Base-by-base conservation (phyloP, 2,888 invertebrate species). In the Drosophila suboccidentalis region DNA sequence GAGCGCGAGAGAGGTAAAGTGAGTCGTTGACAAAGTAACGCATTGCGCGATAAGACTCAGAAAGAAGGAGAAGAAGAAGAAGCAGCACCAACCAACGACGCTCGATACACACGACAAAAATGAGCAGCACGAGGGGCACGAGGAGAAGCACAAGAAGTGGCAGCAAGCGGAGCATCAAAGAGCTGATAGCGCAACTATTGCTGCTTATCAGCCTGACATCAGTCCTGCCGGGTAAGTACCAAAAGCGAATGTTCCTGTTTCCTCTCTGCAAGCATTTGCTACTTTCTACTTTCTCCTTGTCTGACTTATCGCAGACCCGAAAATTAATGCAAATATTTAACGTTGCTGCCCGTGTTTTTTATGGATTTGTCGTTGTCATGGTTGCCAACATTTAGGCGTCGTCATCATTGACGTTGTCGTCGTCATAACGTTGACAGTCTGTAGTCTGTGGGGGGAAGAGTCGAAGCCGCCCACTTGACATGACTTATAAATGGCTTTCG, bases 221-320 rank as follows among this genome's bases (percentile, higher is more conserved):
- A 61, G 60, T 73, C 80, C 90, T 91, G 76, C 81, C 89, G 86
- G 90, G 90, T 91, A 91, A 91, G 90, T 91, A 73, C 75, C 76
- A 67, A 46, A 41, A 41, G 62, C 65, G 64, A 76, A 71, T 50
- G 49, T 65, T 57, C 61, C 51, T 62, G 62, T 65, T 70, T 73
- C 73, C 73, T 68, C 63, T 70, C 39, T n/a, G 36, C 46, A 5
- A 26, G 26, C 5, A 26, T 26, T 22, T 13, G n/a, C 13, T 4
- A 29, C 49, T 39, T 62, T 59, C 38, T n/a, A 46, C 43, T 55
- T 39, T 53, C 22, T 15, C 34, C 39, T 59, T 44, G 41, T 6
- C 47, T 63, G 59, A 74, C 73, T 70, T 65, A 77, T 70, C 70
- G 43, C 50, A 49, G 57, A 62, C 59, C 71, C 72, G n/a, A 69